Evolutionary conservation across 2,113 vertebrate genomes (phyloP).

Genomic region (Excalfactoria chinensis): DNA sequence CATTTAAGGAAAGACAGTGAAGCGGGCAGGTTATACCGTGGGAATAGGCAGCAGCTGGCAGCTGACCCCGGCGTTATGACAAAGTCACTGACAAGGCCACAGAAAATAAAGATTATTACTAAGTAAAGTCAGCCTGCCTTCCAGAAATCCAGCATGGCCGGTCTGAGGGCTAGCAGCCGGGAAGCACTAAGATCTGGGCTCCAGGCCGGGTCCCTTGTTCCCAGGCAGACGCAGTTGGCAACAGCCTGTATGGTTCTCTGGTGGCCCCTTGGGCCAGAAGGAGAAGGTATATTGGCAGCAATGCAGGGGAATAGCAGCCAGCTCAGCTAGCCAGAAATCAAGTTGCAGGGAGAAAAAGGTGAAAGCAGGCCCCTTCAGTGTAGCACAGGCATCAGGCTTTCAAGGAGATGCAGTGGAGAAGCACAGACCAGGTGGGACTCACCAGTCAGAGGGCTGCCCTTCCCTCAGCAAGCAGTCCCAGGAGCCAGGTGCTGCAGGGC

Average conservation of each 20-base stretch:
- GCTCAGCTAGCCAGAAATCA: not conserved
- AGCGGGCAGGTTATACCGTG: conserved; percentile 61
- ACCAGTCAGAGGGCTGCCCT: not conserved
- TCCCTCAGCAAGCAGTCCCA: not conserved
- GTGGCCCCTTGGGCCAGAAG: not conserved
- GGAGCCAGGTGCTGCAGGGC: not conserved
- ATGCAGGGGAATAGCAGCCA: not conserved
- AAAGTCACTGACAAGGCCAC: conserved; percentile 9
- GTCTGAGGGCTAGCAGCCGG: not conserved
- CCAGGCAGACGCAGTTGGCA: conserved; percentile 37
- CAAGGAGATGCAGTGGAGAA: not conserved
- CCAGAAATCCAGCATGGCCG: not conserved
- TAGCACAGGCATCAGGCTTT: not conserved
- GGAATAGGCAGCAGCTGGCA: conserved; percentile 67
- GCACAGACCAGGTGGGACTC: not conserved
- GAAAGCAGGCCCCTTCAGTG: not conserved
- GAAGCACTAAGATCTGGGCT: not conserved
- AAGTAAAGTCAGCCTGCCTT: not conserved
- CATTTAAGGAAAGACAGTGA: conserved; percentile 30
- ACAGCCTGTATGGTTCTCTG: not conserved
- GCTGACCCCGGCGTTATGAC: not conserved
- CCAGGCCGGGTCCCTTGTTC: not conserved
- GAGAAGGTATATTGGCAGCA: conserved; percentile 41
- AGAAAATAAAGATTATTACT: conserved; percentile 19
- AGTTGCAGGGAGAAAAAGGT: not conserved